Percentiles rank a stretch among this genome's conserved stretches.
Evolutionary conservation across 2,113 vertebrate genomes (phyloP).

Genomic region (Podiceps cristatus): DNA sequence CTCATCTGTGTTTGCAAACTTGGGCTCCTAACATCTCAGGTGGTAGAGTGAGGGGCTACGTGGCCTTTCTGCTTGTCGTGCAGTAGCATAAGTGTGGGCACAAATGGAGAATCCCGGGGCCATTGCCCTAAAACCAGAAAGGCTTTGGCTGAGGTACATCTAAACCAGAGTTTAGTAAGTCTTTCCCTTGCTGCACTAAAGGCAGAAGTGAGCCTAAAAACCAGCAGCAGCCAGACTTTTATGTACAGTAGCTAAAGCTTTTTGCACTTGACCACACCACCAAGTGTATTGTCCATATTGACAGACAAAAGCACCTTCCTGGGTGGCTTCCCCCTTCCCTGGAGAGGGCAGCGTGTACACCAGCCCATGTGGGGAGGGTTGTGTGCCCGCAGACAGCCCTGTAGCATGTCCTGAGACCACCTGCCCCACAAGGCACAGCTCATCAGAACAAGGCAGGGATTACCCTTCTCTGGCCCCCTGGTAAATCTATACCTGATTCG

Average conservation of each 20-base stretch:
- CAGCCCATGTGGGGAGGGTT: accelerated
- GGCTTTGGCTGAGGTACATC: not conserved
- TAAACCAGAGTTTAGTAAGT: not conserved
- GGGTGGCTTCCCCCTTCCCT: not conserved
- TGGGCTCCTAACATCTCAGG: not conserved
- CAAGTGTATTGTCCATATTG: not conserved
- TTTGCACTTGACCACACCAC: not conserved
- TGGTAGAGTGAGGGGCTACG: not conserved
- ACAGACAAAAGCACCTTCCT: not conserved
- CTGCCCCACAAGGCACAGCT: not conserved
- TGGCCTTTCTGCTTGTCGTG: not conserved
- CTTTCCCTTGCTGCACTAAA: not conserved
- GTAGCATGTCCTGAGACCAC: not conserved
- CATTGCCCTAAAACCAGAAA: not conserved
- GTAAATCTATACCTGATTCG: not conserved
- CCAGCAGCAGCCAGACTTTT: not conserved
- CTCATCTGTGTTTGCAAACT: accelerated
- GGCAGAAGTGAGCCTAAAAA: not conserved
- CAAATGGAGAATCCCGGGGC: not conserved
- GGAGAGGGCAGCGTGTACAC: not conserved
- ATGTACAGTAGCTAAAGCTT: not conserved
- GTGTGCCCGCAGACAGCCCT: not conserved
- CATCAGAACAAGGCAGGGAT: not conserved
- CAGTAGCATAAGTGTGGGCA: not conserved
- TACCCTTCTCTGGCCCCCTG: not conserved